Percentiles rank a stretch among this genome's conserved stretches.
These are phyloP conservation scores for Phyllopteryx taeniolatus DNA, from an alignment of 2,113 vertebrate species.

Conservation along the genomic window DNA sequence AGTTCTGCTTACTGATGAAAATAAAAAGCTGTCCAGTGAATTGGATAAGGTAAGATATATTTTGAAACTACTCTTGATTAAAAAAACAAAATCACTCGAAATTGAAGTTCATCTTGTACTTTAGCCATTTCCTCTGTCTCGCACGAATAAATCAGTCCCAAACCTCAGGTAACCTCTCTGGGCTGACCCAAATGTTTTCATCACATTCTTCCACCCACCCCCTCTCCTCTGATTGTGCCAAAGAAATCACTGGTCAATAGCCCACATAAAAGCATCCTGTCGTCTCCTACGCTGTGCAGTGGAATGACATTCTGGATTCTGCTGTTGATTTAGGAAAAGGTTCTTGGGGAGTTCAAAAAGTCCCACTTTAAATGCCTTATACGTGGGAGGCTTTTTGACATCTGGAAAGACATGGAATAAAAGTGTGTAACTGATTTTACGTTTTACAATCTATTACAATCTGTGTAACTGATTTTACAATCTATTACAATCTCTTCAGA, in stretches of 20 bases:
- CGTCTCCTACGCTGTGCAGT: conserved; percentile 41
- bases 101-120: not conserved
- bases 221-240: conserved; percentile 34
- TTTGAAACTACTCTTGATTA: not conserved
- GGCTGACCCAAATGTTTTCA: conserved; percentile 27
- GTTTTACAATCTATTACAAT: too few relatives aligned
- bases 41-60: conserved; percentile 80
- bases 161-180: conserved; percentile 48
- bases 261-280: conserved; percentile 39
- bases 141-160: conserved; percentile 13
- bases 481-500: not conserved
- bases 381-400: conserved; percentile 45
- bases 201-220: conserved; percentile 47
- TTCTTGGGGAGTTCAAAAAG: conserved; percentile 46
- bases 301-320: conserved; percentile 54
- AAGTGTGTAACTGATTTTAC: not conserved
- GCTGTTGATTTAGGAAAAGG: conserved; percentile 64
- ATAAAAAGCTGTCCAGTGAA: conserved; percentile 90
- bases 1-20: conserved; percentile 84
- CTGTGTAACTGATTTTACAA: too few relatives aligned
- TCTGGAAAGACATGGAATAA: conserved; percentile 25
- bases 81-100: not conserved
- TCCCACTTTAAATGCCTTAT: conserved; percentile 47
- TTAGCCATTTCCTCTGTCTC: not conserved
- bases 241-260: conserved; percentile 62